Evolutionary conservation across 2,113 vertebrate species (phyloP).

Genomic region (Alaudala cheleensis): DNA sequence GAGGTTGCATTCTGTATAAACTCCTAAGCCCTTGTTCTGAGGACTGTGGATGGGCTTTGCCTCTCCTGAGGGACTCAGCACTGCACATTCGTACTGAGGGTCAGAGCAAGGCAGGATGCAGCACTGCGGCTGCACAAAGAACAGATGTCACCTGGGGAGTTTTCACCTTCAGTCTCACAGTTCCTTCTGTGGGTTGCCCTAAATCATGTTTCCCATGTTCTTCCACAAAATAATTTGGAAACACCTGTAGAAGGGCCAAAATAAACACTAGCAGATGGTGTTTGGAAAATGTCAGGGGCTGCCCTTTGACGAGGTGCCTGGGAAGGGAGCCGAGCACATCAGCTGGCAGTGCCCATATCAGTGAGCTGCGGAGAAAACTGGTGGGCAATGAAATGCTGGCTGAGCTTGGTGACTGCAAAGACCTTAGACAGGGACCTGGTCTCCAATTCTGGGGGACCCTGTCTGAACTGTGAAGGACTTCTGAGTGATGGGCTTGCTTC

Average conservation of each 20-base stretch:
- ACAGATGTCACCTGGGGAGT: background rate
- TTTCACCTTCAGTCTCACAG: background rate
- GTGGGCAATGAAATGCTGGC: fast-evolving
- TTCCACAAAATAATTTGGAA: background rate
- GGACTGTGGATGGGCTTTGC: background rate
- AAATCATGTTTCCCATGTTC: background rate
- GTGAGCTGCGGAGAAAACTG: background rate
- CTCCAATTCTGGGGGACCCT: background rate
- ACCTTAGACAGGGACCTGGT: fast-evolving
- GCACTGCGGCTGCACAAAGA: background rate
- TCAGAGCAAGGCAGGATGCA: background rate
- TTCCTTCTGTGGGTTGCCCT: background rate
- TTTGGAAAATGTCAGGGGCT: background rate
- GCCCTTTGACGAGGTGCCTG: background rate
- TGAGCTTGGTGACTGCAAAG: background rate
- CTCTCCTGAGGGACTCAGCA: fast-evolving
- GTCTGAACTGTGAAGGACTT: background rate
- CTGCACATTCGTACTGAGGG: fast-evolving
- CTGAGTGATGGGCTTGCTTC: background rate
- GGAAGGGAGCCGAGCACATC: background rate
- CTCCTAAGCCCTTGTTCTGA: background rate
- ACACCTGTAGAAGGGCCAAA: background rate
- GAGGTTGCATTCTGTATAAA: background rate
- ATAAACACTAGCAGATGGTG: background rate
- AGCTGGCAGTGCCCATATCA: background rate